Percentiles rank a stretch among this genome's conserved stretches.
Conservation (phyloP, 2,888 invertebrate genomes). For the Craniophora ligustri region DNA sequence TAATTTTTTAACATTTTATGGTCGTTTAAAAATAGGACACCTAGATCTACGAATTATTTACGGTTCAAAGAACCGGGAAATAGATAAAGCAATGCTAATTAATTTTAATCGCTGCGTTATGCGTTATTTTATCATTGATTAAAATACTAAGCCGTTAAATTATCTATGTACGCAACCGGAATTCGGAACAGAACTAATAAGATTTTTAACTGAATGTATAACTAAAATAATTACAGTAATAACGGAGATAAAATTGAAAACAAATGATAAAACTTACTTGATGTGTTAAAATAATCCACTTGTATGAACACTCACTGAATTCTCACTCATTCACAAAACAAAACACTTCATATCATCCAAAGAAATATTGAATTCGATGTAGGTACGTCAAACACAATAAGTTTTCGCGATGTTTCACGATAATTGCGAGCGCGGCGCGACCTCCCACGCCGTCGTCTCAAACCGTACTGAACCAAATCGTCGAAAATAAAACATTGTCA, state of each 20-base stretch:
- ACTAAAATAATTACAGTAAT: conserved; percentile 3
- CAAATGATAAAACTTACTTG: conserved; percentile 35
- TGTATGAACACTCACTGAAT: conserved; percentile 29
- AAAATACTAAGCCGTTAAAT: not conserved
- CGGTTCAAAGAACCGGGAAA: conserved; percentile 1
- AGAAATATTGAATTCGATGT: not conserved
- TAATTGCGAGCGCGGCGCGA: conserved; percentile 21
- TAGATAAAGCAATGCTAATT: not conserved
- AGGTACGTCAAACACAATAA: conserved; percentile 15
- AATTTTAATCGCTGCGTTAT: not conserved
- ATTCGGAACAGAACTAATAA: not conserved
- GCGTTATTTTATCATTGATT: no score
- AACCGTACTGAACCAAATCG: conserved; percentile 36
- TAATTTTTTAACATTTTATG: no score
- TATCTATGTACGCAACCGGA: not conserved
- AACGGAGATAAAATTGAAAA: conserved; percentile 17
- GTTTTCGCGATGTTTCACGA: conserved; percentile 51
- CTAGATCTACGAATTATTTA: not conserved
- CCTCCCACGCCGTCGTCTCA: conserved; percentile 15
- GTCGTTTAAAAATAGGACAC: not conserved
- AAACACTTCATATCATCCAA: conserved; percentile 30
- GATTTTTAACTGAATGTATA: conserved; percentile 1
- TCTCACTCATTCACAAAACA: conserved; percentile 38
- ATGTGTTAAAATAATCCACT: conserved; percentile 41
- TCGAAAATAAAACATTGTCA: conserved; percentile 27